Percentiles rank a stretch among this genome's conserved stretches.
Conservation (phyloP, 1,140 invertebrate genomes). For the Homarus americanus region DNA sequence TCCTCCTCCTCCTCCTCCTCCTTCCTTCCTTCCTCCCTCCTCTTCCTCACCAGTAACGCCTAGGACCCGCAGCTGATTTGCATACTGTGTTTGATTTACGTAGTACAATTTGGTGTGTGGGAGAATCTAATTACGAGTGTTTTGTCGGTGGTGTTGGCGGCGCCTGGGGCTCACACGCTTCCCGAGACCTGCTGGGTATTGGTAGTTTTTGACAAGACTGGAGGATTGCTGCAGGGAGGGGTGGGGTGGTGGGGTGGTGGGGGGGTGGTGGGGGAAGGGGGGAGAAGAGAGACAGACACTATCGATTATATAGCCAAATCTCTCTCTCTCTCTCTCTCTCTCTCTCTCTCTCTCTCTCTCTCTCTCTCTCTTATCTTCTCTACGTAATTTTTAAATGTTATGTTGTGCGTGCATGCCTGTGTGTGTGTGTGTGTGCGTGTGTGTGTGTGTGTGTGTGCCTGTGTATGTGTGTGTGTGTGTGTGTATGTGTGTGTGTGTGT, state of each 20-base stretch:
- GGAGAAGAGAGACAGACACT: not conserved
- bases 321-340: conserved; percentile 23
- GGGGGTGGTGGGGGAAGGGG: not conserved
- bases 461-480: conserved; percentile 20
- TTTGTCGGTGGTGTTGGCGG: conserved; percentile 57
- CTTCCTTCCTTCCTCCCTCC: not conserved
- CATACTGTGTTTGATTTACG: conserved; percentile 68
- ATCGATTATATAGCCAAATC: not conserved
- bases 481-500: conserved; percentile 13
- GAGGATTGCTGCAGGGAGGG: conserved; percentile 23
- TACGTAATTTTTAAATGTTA: not conserved
- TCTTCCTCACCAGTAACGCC: conserved; percentile 38
- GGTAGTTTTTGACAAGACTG: conserved; percentile 22
- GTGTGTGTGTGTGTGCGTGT: conserved; percentile 38
- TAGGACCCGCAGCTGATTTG: conserved; percentile 48
- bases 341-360: conserved; percentile 35
- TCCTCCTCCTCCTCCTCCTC: not conserved
- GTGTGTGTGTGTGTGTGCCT: conserved; percentile 17
- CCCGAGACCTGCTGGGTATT: conserved; percentile 25
- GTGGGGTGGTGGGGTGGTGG: no score
- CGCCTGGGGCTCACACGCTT: conserved; percentile 13
- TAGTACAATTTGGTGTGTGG: conserved; percentile 67
- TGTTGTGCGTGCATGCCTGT: not conserved
- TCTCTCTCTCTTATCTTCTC: not conserved
- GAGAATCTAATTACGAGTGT: conserved; percentile 68